Evolutionary conservation across 2,797 vertebrate species (phyloP).

Genomic region (Arctocebus calabarensis): DNA sequence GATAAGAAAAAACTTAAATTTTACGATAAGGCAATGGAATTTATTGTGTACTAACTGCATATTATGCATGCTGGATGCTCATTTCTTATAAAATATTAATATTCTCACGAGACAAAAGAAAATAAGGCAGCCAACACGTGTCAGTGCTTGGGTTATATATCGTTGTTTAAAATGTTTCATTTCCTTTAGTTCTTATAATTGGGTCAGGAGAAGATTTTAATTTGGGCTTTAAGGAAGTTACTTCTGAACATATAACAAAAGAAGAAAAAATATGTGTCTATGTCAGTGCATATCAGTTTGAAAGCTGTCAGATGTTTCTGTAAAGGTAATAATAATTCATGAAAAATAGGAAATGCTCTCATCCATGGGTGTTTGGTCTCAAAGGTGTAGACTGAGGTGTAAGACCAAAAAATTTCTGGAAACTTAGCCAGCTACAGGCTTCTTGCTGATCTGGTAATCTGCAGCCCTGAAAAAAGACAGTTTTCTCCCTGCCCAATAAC

Average conservation of each 20-base stretch:
- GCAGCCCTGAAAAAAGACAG: not conserved
- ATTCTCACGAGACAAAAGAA: conserved; percentile 21
- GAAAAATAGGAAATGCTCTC: conserved; percentile 60
- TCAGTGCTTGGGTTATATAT: not conserved
- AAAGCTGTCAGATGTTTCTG: conserved; percentile 39
- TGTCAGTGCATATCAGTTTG: conserved; percentile 23
- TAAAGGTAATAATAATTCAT: conserved; percentile 71
- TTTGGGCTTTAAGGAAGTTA: conserved; percentile 45
- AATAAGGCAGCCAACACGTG: not conserved
- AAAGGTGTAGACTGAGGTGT: conserved; percentile 50
- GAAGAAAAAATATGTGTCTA: not conserved
- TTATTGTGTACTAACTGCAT: not conserved
- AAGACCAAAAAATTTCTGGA: conserved; percentile 43
- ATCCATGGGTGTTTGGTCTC: conserved; percentile 52
- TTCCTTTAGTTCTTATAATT: not conserved
- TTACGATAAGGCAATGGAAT: not conserved
- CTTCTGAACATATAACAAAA: conserved; percentile 56
- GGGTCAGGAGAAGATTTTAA: conserved; percentile 40
- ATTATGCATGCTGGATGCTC: not conserved
- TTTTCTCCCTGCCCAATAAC: not conserved
- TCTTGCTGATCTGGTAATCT: not conserved
- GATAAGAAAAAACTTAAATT: conserved; percentile 43
- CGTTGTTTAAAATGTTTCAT: not conserved
- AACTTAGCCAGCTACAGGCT: not conserved
- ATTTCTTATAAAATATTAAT: conserved; percentile 62